Evolutionary conservation across 2,113 vertebrate genomes (phyloP).

Genomic region (Oplegnathus fasciatus): DNA sequence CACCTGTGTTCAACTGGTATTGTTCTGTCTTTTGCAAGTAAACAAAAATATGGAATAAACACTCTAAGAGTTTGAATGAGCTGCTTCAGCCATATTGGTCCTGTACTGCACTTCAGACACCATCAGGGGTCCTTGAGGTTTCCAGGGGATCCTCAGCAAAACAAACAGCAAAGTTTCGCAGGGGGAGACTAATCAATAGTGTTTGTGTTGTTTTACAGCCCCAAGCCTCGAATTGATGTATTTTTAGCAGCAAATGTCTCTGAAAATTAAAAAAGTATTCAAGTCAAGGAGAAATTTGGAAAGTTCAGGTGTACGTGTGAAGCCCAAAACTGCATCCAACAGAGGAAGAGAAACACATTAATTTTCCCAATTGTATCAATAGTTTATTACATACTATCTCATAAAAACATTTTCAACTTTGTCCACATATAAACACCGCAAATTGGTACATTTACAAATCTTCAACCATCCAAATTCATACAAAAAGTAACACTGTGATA

Average conservation of each 20-base stretch:
- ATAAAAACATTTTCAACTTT: slow-evolving; percentile 78
- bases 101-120: neutral
- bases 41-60: neutral
- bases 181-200: neutral
- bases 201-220: neutral
- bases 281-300: neutral
- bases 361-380: slow-evolving; percentile 66
- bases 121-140: neutral
- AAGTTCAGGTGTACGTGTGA: neutral
- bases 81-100: neutral
- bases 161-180: neutral
- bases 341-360: neutral
- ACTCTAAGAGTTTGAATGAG: slow-evolving; percentile 1
- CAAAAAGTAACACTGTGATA: slow-evolving; percentile 75
- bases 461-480: slow-evolving; percentile 77
- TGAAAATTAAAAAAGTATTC: neutral
- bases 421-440: slow-evolving; percentile 83
- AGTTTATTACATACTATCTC: slow-evolving; percentile 81
- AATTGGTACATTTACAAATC: slow-evolving; percentile 83
- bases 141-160: neutral
- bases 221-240: no score
- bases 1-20: neutral
- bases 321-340: neutral
- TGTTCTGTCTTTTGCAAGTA: neutral
- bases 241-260: neutral